Evolutionary conservation across 2,888 invertebrate species (phyloP).

Genomic region (Coleophora flavipennella): DNA sequence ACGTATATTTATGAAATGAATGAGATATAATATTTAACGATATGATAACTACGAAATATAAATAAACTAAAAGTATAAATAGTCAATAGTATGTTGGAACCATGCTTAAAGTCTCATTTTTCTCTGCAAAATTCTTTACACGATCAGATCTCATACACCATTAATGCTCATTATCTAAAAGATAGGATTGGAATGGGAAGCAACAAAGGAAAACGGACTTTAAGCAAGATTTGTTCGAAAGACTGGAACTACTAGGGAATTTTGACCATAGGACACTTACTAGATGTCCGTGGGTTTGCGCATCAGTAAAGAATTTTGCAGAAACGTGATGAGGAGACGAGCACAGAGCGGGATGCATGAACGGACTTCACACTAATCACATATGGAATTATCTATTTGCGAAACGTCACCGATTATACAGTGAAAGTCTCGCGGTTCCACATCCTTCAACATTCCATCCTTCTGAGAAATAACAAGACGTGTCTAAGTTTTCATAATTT

Average conservation of each 20-base stretch:
- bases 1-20: too few species aligned
- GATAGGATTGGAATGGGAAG: conserved; percentile 11
- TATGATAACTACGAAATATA: too few species aligned
- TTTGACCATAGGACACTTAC: conserved; percentile 46
- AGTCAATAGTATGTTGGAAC: neutral
- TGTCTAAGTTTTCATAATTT: too few species aligned
- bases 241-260: conserved; percentile 18
- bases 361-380: conserved; percentile 27
- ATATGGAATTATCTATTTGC: conserved; percentile 48
- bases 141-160: conserved; percentile 5
- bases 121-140: conserved; percentile 70
- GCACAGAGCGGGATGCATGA: conserved; percentile 9
- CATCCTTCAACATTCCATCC: conserved; percentile 59
- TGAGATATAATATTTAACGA: too few species aligned
- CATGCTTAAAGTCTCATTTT: conserved; percentile 34
- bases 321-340: conserved; percentile 34
- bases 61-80: too few species aligned
- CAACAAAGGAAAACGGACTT: conserved; percentile 47
- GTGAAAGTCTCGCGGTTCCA: conserved; percentile 63
- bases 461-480: conserved; percentile 35
- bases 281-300: conserved; percentile 31
- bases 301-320: conserved; percentile 68
- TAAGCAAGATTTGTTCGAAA: conserved; percentile 51
- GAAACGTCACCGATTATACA: conserved; percentile 66
- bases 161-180: conserved; percentile 6